A percentile compares a stretch with the other conserved stretches of the same genome.
phyloP scores from a whole-genome alignment of 2,113 vertebrate genomes.

The Martes martes region DNA sequence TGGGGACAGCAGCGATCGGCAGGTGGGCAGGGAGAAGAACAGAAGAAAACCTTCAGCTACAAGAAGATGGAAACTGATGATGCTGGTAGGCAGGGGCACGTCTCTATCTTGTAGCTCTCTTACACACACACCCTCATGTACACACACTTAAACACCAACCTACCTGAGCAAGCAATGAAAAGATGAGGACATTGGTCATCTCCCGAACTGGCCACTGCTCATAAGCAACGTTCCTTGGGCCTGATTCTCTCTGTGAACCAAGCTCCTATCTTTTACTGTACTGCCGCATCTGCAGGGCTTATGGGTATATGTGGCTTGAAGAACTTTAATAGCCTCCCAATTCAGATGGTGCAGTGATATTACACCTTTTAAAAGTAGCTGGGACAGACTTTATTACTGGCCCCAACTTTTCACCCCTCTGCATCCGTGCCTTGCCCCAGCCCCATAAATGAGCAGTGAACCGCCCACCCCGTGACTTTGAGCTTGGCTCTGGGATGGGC shows the following conservation, averaged over 20 bases:
- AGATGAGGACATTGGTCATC: not conserved
- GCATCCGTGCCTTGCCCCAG: not conserved
- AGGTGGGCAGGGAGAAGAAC: not conserved
- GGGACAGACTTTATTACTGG: not conserved
- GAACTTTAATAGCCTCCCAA: not conserved
- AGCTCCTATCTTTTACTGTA: not conserved
- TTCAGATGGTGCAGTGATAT: not conserved
- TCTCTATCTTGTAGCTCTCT: not conserved
- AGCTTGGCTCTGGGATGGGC: not conserved
- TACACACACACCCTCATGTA: rapidly evolving
- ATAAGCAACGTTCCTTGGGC: not conserved
- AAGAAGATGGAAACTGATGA: not conserved
- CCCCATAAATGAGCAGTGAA: not conserved
- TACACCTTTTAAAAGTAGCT: not conserved
- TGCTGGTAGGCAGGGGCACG: not conserved
- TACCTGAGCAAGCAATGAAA: not conserved
- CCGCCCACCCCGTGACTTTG: not conserved
- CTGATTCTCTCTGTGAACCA: not conserved
- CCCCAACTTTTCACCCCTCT: not conserved
- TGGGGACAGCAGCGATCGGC: not conserved
- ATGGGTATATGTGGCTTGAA: not conserved
- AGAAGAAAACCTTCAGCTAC: not conserved
- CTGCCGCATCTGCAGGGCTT: not conserved
- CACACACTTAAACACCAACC: not conserved
- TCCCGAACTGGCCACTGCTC: not conserved